Evolutionary conservation across 2,797 vertebrate genomes (phyloP), one percentile per base, ranked within the genome.

Genomic region (Pseudomugil tenellus): DNA sequence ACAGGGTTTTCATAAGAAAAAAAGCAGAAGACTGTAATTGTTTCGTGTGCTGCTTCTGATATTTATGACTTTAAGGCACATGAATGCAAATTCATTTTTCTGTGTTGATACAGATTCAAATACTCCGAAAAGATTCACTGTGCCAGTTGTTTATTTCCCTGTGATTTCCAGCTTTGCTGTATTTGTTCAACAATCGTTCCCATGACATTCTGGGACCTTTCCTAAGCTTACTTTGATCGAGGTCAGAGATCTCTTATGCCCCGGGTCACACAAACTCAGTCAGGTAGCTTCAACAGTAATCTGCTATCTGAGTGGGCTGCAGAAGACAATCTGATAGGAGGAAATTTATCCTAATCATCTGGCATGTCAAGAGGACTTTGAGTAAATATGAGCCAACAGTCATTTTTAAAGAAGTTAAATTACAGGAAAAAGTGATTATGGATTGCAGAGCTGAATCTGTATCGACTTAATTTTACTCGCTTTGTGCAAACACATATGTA

Each of bases 1-100:
- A 74, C 74, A 67, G 10, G 32, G 48, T 72, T 76, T 85, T 76
- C 48, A 23, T 49, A 34, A 64, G 39, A 25, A 57, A 63, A 64
- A 74, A 51, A 63, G 43, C 32, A 35, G 51, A 61, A 51, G 58
- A 26, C 68, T 63, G 49, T 67, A 32, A 49, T 49, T 62, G 54
- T 31, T 55, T 46, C 52, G 60, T 62, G n/a, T 26, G 49, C 46
- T 4, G n/a, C 43, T 58, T 68, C 62, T 72, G 65, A 61, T 64
- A 61, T 67, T 1, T 19, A 6, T 0, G 14, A 48, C 29, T 73
- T 35, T 9, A n/a, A 60, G 72, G 71, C 58, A 35, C 74, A 57
- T 35, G 49, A 65, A 58, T 29, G 57, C 39, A 71, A 41, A 62
- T 21, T 1, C 3, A 70, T 75, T 43, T 69, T 77, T 21, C 13